Percentiles rank a stretch among this genome's conserved stretches.
phyloP scores from a whole-genome alignment of 2,113 vertebrate genomes.

The Steatornis caripensis region DNA sequence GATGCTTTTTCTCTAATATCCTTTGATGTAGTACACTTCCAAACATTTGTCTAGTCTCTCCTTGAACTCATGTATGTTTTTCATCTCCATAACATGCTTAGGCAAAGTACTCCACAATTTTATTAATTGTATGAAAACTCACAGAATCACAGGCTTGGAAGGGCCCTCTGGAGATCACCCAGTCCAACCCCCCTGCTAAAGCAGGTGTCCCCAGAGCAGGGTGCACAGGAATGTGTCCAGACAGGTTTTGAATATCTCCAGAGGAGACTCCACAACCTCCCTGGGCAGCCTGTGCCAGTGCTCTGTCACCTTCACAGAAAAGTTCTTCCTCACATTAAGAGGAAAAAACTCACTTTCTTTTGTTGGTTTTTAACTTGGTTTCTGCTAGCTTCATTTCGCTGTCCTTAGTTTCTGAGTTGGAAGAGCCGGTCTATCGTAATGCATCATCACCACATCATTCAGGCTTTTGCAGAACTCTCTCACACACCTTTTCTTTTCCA shows the following conservation, averaged over 20 bases:
- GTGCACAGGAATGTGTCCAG: too few species aligned
- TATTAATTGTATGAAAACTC: not conserved
- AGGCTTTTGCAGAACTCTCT: not conserved
- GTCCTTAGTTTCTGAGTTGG: not conserved
- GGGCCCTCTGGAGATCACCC: too few species aligned
- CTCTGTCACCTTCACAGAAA: too few species aligned
- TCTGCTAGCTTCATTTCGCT: not conserved
- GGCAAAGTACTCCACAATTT: not conserved
- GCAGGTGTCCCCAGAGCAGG: too few species aligned
- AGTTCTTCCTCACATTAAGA: too few species aligned
- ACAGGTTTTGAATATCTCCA: too few species aligned
- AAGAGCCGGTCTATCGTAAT: not conserved
- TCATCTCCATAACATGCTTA: not conserved
- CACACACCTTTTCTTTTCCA: not conserved
- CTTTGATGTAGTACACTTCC: not conserved
- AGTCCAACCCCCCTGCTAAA: too few species aligned
- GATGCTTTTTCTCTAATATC: not conserved
- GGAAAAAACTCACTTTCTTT: not conserved
- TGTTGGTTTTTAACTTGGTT: not conserved
- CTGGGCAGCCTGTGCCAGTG: too few species aligned
- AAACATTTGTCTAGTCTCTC: not conserved
- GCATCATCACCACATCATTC: not conserved
- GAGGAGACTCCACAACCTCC: too few species aligned
- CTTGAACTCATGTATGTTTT: not conserved
- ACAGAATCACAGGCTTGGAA: too few species aligned